Base-by-base conservation (phyloP, 1,140 invertebrate species). In the Tetramorium parvispinum region DNA sequence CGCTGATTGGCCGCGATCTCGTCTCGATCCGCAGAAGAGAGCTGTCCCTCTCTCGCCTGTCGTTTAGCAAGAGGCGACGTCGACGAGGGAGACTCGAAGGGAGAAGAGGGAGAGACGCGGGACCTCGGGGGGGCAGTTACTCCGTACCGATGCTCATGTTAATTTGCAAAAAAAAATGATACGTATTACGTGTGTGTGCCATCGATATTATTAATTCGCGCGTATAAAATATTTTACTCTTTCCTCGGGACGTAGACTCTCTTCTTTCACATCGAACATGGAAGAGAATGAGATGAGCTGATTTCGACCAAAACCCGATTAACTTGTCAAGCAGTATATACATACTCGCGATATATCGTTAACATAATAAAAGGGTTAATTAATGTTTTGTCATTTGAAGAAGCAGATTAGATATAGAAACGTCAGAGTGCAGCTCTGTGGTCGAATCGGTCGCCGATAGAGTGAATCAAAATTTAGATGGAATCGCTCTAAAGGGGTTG, bases 1-100 rank as follows among this genome's bases (percentile, higher is more conserved):
- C 71, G 57, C 75, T 85, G 77, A 89, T 89, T 89, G 88, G 88
- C 70, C 85, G 82, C 75, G 65, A 37, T 55, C 65, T 73, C 53
- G 11, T 83, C 79, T 73, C 55, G 53, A 75, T 61, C 40, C 53
- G 40, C 68, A 40, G 53, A 61, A 61, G 53, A 83, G 68, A 73
- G 40, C 68, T 83, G n/a, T 83, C 40, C 55, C 79, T 83, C 53
- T 83, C 66, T 61, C 27, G 43, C 16, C 21, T 11, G 46, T 77
- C 27, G 21, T 65, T 57, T 78, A 24, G 37, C 53, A 24, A 27
- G 40, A 24, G 53, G 43, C 13, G 40, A 49, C 49, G 65, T 27
- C 21, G 18, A 57, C 32, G 18, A 4, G 59, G 2, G 51, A 37
- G 24, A 32, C 32, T 11, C 5, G 3, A 1, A 10, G 6, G 40